Evolutionary conservation across 1,140 invertebrate genomes (phyloP), one percentile per base, ranked within the genome.

Genomic region (Heliconius hermathena): DNA sequence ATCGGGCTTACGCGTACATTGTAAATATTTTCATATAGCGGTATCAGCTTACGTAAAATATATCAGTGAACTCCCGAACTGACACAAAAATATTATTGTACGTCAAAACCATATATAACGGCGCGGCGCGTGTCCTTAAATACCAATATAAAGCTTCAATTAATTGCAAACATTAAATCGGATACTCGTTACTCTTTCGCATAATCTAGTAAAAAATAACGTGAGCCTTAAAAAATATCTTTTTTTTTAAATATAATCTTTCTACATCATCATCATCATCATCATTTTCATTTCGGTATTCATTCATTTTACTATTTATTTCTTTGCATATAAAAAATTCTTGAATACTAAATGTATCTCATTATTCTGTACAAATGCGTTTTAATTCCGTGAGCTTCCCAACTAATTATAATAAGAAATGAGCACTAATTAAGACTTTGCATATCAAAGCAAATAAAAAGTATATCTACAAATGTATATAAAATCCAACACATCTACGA

Each of bases 61-160:
- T 46, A 46, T 46, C 41, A 60, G 20, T 22, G 20, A 11, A n/a
- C 3, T 60, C 9, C 54, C 54, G 11, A 46, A 60, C 54, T 22
- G 20, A 26, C n/a, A 60, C 54, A 60, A 3, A 60, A 57, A 22
- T 22, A 57, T 8, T 22, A 20, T 11, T 60, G 54, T 11, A 60
- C n/a, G 26, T 20, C 16, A 71, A 71, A 36, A 36, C 13, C 11
- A 71, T 33, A 71, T 26, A 70, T 66, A 20, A 60, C 52, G 5
- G 57, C n/a, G 9, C n/a, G 74, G 79, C 75, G 74, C 41, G 75
- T 71, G 76, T 71, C 75, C 76, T 79, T 87, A 83, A 83, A 78
- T 83, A 79, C 76, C 81, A 83, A 85, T 83, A 84, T 83, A 77
- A 81, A 73, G 66, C 72, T 76, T 57, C 46, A 87, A 87, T 81